A percentile compares a stretch with the other conserved stretches of the same genome.
Conservation (phyloP, 2,888 invertebrate genomes). For the Hydrotaea cyrtoneurina region DNA sequence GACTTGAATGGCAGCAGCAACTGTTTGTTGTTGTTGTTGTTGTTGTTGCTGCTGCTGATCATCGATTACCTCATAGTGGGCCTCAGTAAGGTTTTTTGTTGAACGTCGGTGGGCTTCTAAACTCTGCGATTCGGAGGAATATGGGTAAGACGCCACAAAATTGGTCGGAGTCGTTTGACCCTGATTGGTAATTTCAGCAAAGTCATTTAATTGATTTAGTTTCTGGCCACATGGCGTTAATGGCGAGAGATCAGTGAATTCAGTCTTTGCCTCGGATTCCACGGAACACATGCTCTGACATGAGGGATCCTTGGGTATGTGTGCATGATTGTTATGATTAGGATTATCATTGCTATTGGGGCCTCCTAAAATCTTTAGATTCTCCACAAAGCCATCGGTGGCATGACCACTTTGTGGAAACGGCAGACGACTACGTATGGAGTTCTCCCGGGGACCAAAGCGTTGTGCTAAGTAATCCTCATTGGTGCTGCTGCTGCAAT, state of each 20-base stretch:
- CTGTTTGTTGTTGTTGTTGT: constrained; percentile 61
- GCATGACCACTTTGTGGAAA: constrained; percentile 81
- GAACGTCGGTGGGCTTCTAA: constrained; percentile 80
- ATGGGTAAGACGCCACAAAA: constrained; percentile 80
- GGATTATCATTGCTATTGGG: constrained; percentile 62
- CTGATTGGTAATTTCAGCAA: constrained; percentile 52
- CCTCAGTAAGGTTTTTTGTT: constrained; percentile 83
- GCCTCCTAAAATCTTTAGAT: constrained; percentile 65
- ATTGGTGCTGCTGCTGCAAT: constrained; percentile 74
- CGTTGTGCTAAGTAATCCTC: constrained; percentile 84
- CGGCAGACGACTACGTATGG: constrained; percentile 83
- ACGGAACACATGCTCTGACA: constrained; percentile 80
- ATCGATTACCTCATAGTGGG: constrained; percentile 83
- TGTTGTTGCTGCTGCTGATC: constrained; percentile 71
- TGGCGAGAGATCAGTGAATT: constrained; percentile 80
- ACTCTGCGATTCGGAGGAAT: constrained; percentile 80
- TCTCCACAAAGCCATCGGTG: constrained; percentile 79
- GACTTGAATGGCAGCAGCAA: constrained; percentile 32
- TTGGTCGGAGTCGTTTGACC: constrained; percentile 70
- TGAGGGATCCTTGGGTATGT: constrained; percentile 77
- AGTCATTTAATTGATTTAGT: constrained; percentile 70
- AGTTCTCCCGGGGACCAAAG: constrained; percentile 83
- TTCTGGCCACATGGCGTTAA: constrained; percentile 78
- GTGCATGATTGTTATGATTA: constrained; percentile 68
- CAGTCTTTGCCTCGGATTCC: constrained; percentile 81